phyloP scores from a whole-genome alignment of 92 coral and sea anemone species.

The Ricordea florida region DNA sequence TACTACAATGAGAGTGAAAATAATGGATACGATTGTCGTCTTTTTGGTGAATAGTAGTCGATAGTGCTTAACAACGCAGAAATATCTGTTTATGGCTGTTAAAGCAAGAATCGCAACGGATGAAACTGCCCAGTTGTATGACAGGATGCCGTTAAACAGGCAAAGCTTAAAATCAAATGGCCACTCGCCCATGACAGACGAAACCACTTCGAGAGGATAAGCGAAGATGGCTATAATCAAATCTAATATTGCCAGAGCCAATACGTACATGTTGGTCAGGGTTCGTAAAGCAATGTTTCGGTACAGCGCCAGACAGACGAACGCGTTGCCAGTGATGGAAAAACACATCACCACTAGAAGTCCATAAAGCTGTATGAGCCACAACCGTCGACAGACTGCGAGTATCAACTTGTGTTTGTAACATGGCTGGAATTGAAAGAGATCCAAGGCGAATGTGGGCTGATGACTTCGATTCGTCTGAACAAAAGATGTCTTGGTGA shows the following conservation, averaged over 20 bases:
- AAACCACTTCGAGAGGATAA: background rate
- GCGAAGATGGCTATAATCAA: background rate
- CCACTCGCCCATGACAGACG: background rate
- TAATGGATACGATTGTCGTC: background rate
- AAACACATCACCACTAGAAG: no score
- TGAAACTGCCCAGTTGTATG: background rate
- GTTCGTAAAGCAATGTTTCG: background rate
- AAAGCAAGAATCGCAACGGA: background rate
- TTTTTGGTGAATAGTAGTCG: background rate
- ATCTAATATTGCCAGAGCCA: background rate
- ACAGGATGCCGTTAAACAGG: background rate
- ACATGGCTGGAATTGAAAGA: no score
- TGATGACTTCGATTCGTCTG: no score
- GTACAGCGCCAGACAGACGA: background rate
- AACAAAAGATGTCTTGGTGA: no score
- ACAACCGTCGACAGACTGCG: no score
- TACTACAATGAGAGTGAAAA: background rate
- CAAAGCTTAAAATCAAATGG: background rate
- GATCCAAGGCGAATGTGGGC: no score
- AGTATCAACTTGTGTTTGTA: no score
- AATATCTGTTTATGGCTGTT: background rate
- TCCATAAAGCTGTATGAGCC: no score
- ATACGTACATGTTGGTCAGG: background rate
- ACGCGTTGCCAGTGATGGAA: background rate
- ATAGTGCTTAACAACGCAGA: background rate